Evolutionary conservation across 2,888 invertebrate genomes (phyloP), one percentile per base, ranked within the genome.

Genomic region (Caenorhabditis wallacei): DNA sequence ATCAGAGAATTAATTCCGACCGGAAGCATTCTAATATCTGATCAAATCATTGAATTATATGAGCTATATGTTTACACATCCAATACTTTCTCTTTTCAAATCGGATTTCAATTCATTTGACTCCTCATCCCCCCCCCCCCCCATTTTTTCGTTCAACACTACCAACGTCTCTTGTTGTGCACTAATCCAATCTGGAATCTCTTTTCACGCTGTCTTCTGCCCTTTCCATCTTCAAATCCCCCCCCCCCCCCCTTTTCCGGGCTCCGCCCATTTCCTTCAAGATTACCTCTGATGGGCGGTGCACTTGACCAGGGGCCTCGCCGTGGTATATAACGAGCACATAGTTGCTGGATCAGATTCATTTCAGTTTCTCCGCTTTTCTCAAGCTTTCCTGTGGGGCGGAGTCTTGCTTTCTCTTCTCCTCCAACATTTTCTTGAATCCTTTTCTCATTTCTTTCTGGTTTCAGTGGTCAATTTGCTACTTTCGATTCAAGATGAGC

Each of bases 401-500:
- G 24, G 0, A 18, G 46, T 13, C 43, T 43, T 43, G 43, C 43
- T 13, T 13, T 13, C 13, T 43, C 16, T 11, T 16, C 13, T 43
- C 43, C 3, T 40, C 43, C 46, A 24, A 22, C 43, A 46, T 46
- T 26, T 8, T 56, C 43, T 46, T 37, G 53, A 11, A 4, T 30
- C 53, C 16, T 53, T 43, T 43, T 46, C 18, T 48, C 37, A 30
- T 46, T 16, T 48, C 46, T 30, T 57, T 46, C 1, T 61, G n/a
- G n/a, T 76, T 76, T 61, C 68, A 76, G 70, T 71, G 54, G 53
- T 57, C 53, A 53, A 35, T 37, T 66, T 66, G 66, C 70, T 64
- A 35, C 20, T 35, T 20, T 22, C 24, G 24, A 57, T 46, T 57
- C 79, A 75, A 53, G 57, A 83, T 83, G 79, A 70, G 68, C 83